Evolutionary conservation across 2,888 invertebrate genomes (phyloP).

Genomic region (Carpatolechia fugitivella): DNA sequence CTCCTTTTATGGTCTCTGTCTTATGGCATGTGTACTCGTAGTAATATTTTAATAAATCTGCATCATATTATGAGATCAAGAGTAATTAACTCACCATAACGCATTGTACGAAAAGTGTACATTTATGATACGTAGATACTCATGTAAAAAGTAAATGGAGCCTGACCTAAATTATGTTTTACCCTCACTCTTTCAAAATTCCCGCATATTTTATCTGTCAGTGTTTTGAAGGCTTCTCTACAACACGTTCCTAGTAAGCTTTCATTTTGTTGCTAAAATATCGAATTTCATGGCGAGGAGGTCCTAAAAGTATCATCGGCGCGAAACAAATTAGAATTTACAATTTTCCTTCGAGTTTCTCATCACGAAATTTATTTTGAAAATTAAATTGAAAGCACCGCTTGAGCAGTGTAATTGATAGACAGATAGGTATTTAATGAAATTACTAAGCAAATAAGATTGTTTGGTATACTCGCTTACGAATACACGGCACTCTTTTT

Average conservation of each 20-base stretch:
- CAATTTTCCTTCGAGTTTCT: background rate
- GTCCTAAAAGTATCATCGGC: slow-evolving; percentile 3
- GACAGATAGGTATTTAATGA: background rate
- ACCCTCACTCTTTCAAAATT: slow-evolving; percentile 28
- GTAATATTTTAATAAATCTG: too few species aligned
- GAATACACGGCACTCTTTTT: too few species aligned
- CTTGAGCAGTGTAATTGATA: background rate
- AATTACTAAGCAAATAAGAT: too few species aligned
- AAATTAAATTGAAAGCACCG: slow-evolving; percentile 1
- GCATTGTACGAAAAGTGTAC: too few species aligned
- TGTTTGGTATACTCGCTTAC: too few species aligned
- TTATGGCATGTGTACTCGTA: too few species aligned
- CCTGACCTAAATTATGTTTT: slow-evolving; percentile 46
- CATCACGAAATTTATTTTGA: background rate
- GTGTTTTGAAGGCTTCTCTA: slow-evolving; percentile 11
- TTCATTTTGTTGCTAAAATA: slow-evolving; percentile 13
- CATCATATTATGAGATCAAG: too few species aligned
- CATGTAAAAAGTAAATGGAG: slow-evolving; percentile 59
- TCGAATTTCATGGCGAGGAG: slow-evolving; percentile 2
- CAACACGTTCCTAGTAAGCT: background rate
- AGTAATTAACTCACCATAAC: too few species aligned
- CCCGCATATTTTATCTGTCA: slow-evolving; percentile 37
- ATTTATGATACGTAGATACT: slow-evolving; percentile 11
- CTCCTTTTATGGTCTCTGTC: too few species aligned
- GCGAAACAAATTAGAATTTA: slow-evolving; percentile 3